Evolutionary conservation across 2,113 vertebrate genomes (phyloP).

Genomic region (Spheniscus mendiculus): DNA sequence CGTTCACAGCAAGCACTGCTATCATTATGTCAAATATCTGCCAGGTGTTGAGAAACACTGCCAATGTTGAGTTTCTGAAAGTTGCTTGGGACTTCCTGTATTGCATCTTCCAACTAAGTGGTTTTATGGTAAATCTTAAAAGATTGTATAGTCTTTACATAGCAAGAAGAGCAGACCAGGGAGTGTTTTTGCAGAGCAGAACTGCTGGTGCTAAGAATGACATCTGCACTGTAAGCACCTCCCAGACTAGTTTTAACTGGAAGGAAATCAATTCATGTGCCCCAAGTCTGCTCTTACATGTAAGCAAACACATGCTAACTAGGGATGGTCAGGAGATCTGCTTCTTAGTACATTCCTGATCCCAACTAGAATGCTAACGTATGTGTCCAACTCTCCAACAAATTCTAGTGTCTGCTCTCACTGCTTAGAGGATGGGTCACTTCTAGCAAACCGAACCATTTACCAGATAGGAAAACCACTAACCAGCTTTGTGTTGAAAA

Average conservation of each 20-base stretch:
- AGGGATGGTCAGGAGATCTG: neutral
- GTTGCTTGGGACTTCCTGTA: neutral
- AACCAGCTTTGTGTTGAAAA: constrained; percentile 57
- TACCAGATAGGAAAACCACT: neutral
- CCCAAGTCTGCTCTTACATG: neutral
- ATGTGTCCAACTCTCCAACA: neutral
- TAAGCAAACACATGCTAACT: neutral
- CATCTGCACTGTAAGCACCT: neutral
- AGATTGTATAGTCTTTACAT: neutral
- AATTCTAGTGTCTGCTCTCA: neutral
- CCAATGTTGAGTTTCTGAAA: neutral
- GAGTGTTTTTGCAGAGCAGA: neutral
- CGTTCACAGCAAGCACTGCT: neutral
- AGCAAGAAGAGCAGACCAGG: neutral
- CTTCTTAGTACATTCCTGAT: neutral
- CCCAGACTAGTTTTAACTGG: neutral
- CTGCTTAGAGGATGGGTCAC: neutral
- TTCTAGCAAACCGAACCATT: neutral
- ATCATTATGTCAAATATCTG: neutral
- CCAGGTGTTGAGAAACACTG: neutral
- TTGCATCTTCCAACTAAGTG: neutral
- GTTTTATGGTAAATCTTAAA: neutral
- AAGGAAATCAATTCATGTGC: neutral
- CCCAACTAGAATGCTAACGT: neutral
- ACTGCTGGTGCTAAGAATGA: neutral